Conservation (phyloP, 2,888 invertebrate genomes). For the Meteorus cinctellus region DNA sequence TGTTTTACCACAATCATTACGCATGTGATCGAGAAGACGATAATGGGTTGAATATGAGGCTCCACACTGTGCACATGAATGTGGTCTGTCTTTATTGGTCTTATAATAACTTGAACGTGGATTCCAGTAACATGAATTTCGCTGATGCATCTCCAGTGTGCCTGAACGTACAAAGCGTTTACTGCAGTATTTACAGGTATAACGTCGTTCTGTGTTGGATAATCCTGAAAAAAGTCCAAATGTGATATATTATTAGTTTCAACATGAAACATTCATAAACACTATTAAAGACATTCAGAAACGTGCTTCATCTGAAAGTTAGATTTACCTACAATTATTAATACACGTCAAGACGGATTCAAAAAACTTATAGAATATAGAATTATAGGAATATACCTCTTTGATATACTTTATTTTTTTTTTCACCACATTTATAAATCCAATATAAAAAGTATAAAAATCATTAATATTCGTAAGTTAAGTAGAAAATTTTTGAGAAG, state of each 20-base stretch:
- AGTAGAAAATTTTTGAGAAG: neutral
- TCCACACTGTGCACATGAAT: conserved; percentile 59
- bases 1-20: conserved; percentile 62
- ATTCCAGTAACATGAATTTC: conserved; percentile 58
- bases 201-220: conserved; percentile 42
- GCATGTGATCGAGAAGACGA: conserved; percentile 60
- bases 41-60: conserved; percentile 59
- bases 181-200: conserved; percentile 57
- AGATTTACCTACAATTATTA: neutral
- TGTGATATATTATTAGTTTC: neutral
- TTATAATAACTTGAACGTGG: conserved; percentile 56
- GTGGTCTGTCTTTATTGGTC: conserved; percentile 52
- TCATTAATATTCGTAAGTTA: neutral
- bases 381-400: neutral
- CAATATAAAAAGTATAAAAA: neutral
- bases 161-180: conserved; percentile 55
- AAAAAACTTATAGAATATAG: neutral
- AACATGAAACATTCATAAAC: neutral
- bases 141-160: conserved; percentile 53
- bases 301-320: neutral
- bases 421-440: neutral
- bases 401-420: neutral
- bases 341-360: neutral
- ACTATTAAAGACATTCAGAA: neutral
- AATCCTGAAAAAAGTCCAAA: conserved; percentile 25